phyloP scores from a whole-genome alignment of 37 sponge, comb jelly and placozoan genomes.

The Chondrilla cf. caribensis region DNA sequence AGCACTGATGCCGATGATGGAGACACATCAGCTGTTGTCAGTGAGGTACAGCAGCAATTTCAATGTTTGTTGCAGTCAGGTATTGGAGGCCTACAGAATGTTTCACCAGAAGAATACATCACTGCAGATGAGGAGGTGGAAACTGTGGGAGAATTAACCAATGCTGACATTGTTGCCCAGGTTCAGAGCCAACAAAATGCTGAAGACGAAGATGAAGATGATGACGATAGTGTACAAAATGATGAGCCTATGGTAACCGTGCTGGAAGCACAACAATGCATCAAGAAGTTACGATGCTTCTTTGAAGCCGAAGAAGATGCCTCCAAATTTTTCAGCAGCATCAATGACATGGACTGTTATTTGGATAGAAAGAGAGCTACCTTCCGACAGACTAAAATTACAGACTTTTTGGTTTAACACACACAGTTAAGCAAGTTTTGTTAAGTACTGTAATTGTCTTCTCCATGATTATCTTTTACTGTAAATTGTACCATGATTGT shows the following conservation, averaged over 20 bases:
- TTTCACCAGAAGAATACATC: neutral
- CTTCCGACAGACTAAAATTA: slow-evolving; percentile 5
- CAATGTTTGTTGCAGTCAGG: neutral
- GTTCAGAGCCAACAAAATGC: neutral
- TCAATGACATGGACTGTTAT: neutral
- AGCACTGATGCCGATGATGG: neutral
- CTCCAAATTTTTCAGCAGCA: neutral
- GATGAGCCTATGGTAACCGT: neutral
- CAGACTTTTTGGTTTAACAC: neutral
- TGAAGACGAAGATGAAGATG: neutral
- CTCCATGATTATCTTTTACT: too few species aligned
- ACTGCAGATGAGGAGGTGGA: slow-evolving; percentile 1
- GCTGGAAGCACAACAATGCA: neutral
- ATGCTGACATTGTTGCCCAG: slow-evolving; percentile 2
- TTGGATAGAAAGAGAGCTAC: neutral
- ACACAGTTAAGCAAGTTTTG: too few species aligned
- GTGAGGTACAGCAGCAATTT: neutral
- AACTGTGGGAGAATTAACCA: neutral
- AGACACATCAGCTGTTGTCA: slow-evolving; percentile 9
- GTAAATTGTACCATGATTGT: too few species aligned
- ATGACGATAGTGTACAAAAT: neutral
- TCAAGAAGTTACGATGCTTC: neutral
- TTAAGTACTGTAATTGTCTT: too few species aligned
- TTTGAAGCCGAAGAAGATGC: slow-evolving; percentile 10
- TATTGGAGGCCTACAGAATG: neutral